Evolutionary conservation across 1,140 invertebrate species (phyloP).

Genomic region (Holotrichia oblita): DNA sequence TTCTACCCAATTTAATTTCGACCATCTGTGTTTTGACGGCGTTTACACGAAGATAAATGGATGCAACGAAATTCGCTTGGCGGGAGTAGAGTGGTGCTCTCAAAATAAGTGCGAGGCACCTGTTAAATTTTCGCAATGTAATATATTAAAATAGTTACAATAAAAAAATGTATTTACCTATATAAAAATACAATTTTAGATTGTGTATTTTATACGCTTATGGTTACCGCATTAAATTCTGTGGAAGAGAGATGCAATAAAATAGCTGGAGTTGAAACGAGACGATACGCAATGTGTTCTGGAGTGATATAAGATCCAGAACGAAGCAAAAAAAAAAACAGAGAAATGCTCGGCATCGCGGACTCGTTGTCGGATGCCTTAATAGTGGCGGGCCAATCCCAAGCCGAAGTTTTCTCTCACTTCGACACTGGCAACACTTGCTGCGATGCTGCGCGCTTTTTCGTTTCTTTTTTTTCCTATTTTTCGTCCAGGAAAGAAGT

Average conservation of each 20-base stretch:
- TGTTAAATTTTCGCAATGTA: neutral
- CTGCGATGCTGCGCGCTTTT: slow-evolving; percentile 7
- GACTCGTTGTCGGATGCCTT: neutral
- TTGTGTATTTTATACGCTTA: too few relatives aligned
- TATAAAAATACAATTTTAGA: too few relatives aligned
- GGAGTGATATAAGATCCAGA: neutral
- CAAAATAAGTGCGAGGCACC: neutral
- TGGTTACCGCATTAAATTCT: too few relatives aligned
- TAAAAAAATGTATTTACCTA: too few relatives aligned
- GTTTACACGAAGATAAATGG: slow-evolving; percentile 29
- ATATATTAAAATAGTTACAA: neutral
- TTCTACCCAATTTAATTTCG: slow-evolving; percentile 32
- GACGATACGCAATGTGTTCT: neutral
- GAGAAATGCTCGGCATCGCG: neutral
- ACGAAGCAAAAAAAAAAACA: slow-evolving; percentile 9
- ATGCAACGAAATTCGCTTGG: slow-evolving; percentile 5
- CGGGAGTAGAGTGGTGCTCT: neutral
- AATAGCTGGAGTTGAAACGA: neutral
- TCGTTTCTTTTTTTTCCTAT: slow-evolving; percentile 11
- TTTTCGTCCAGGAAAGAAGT: slow-evolving; percentile 11
- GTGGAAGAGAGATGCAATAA: neutral
- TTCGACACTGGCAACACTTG: neutral
- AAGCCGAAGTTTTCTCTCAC: neutral
- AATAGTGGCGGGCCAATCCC: slow-evolving; percentile 6
- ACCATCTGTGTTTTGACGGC: slow-evolving; percentile 34